These are phyloP conservation scores for Melieria crassipennis DNA, from an alignment of 2,888 invertebrate genomes.

Conservation along the genomic window DNA sequence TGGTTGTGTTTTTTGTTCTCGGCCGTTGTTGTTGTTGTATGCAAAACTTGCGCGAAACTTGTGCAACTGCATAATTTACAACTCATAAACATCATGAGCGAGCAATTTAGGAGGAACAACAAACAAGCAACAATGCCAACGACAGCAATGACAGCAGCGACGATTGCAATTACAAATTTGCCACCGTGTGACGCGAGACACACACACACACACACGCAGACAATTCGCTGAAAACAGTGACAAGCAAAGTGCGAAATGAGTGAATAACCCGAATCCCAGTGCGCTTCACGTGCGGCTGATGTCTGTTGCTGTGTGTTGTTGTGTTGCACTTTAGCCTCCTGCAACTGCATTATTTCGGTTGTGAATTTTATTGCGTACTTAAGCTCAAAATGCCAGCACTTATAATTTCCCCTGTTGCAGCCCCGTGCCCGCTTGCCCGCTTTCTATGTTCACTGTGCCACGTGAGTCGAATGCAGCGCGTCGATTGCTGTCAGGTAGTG, in stretches of 20 bases:
- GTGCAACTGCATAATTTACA: constrained; percentile 38
- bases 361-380: constrained; percentile 21
- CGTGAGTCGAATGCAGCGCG: background rate
- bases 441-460: background rate
- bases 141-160: constrained; percentile 2
- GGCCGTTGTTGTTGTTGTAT: constrained; percentile 6
- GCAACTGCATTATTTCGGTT: constrained; percentile 7
- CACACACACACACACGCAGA: constrained; percentile 9
- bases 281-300: background rate
- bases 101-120: background rate
- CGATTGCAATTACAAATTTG: background rate
- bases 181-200: constrained; percentile 2
- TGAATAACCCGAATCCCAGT: constrained; percentile 13
- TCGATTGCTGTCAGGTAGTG: background rate
- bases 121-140: background rate
- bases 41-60: constrained; percentile 23
- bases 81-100: constrained; percentile 36
- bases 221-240: constrained; percentile 9
- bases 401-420: constrained; percentile 2
- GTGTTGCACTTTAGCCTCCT: background rate
- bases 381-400: constrained; percentile 13
- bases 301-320: background rate
- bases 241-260: constrained; percentile 18
- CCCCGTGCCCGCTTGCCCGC: background rate
- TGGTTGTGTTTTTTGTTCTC: constrained; percentile 1